Evolutionary conservation across 2,797 vertebrate genomes (phyloP).

Genomic region (Cryptoprocta ferox): DNA sequence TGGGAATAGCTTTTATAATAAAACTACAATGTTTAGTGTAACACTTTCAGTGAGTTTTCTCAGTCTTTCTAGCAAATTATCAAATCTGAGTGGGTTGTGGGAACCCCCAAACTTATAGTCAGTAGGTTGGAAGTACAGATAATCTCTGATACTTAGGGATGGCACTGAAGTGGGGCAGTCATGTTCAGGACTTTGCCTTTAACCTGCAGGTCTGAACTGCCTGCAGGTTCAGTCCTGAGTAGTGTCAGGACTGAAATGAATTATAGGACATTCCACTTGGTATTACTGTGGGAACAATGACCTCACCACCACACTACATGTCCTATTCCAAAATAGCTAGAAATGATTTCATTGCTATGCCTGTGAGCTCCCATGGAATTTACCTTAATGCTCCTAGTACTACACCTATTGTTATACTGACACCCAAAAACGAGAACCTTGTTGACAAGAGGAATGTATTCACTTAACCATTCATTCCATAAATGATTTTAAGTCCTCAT

Average conservation of each 20-base stretch:
- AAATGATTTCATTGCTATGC: not conserved
- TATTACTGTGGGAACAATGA: not conserved
- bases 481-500: not conserved
- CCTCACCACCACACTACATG: not conserved
- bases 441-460: not conserved
- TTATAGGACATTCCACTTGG: not conserved
- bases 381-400: not conserved
- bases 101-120: not conserved
- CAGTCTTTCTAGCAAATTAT: not conserved
- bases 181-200: not conserved
- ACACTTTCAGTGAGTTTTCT: not conserved
- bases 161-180: not conserved
- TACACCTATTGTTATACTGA: not conserved
- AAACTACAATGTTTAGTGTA: not conserved
- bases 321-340: not conserved
- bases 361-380: not conserved
- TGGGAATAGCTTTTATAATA: not conserved
- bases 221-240: not conserved
- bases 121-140: not conserved
- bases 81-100: not conserved
- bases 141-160: not conserved
- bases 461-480: not conserved
- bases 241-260: not conserved
- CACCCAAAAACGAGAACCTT: not conserved
- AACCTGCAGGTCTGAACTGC: not conserved